These are phyloP conservation scores for Procambarus clarkii DNA, from an alignment of 1,140 invertebrate genomes.

Conservation along the genomic window DNA sequence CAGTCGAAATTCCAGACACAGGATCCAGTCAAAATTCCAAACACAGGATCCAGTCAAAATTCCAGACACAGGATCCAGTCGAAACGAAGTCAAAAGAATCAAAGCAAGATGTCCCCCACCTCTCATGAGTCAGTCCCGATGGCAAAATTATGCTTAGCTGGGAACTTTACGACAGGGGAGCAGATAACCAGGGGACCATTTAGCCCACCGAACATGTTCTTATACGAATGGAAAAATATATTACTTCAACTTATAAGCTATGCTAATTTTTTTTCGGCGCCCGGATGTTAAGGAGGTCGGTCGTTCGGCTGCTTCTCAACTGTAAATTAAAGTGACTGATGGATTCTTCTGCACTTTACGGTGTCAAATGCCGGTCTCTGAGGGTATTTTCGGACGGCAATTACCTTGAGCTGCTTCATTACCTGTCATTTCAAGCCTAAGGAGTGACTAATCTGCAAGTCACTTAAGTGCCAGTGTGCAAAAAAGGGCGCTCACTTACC, in stretches of 20 bases:
- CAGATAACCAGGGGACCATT: not conserved
- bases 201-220: not conserved
- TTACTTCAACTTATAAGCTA: not conserved
- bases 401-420: not conserved
- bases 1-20: too few species aligned
- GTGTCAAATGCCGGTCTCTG: not conserved
- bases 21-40: not conserved
- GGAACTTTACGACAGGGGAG: not conserved
- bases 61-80: not conserved
- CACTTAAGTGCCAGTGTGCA: not conserved
- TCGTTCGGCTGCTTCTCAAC: not conserved
- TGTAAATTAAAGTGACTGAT: not conserved
- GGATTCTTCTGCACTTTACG: not conserved
- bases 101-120: not conserved
- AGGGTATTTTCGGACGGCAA: not conserved
- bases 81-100: not conserved
- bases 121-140: not conserved
- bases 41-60: not conserved
- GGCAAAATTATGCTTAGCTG: not conserved
- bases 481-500: too few species aligned
- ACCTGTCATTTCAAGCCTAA: not conserved
- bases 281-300: not conserved
- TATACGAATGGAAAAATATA: conserved; percentile 10
- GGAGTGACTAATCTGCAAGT: not conserved
- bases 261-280: not conserved